A percentile compares a stretch with the other conserved stretches of the same genome.
Evolutionary conservation across 53 echinoderm and acorn worm species (phyloP).

Genomic region (Arbacia lixula): DNA sequence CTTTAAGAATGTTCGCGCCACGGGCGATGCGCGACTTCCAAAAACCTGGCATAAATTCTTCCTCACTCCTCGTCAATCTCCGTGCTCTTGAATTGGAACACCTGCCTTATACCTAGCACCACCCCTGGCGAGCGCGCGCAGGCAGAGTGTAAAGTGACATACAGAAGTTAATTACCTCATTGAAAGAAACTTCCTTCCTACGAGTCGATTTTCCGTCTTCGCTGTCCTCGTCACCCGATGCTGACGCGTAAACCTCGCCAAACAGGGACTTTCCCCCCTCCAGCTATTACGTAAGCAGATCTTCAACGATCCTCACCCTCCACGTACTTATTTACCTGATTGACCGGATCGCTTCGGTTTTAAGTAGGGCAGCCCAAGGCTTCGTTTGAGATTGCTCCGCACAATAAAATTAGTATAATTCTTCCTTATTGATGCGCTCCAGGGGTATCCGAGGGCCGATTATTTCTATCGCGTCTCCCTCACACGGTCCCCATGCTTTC

Average conservation of each 20-base stretch:
- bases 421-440: constrained; percentile 27
- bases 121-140: constrained; percentile 19
- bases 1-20: too few relatives aligned
- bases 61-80: too few relatives aligned
- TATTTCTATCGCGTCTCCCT: constrained; percentile 35
- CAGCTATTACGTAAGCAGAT: constrained; percentile 1
- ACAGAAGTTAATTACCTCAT: constrained; percentile 45
- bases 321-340: too few relatives aligned
- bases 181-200: constrained; percentile 28
- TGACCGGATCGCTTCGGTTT: constrained; percentile 1
- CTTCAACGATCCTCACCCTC: not conserved
- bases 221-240: too few relatives aligned
- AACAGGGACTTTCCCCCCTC: too few relatives aligned
- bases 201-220: too few relatives aligned
- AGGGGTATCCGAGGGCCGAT: constrained; percentile 18
- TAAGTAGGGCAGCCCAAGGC: constrained; percentile 2
- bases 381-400: constrained; percentile 17
- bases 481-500: too few relatives aligned
- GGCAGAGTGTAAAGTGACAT: constrained; percentile 35
- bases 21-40: too few relatives aligned
- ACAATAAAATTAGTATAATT: constrained; percentile 37
- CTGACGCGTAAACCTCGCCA: too few relatives aligned
- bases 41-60: too few relatives aligned
- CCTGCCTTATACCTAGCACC: constrained; percentile 26
- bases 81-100: constrained; percentile 31